phyloP scores from a whole-genome alignment of 2,888 invertebrate genomes.

The Scaptomyza polygonia region DNA sequence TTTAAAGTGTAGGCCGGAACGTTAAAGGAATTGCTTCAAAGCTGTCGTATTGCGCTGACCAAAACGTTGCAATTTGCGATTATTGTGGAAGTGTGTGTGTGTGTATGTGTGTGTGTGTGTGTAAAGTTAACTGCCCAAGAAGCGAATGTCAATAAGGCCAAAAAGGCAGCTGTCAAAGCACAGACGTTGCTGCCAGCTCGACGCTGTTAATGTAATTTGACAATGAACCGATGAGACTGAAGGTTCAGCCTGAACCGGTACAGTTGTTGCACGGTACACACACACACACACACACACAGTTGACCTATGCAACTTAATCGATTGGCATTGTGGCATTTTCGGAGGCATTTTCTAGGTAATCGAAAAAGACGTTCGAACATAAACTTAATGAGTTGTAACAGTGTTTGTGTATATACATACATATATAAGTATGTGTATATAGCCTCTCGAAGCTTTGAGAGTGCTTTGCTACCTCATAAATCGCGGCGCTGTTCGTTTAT shows the following conservation, averaged over 20 bases:
- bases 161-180: slow-evolving; percentile 74
- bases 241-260: slow-evolving; percentile 20
- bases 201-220: slow-evolving; percentile 75
- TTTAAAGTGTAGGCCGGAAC: background rate
- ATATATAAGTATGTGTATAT: background rate
- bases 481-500: slow-evolving; percentile 58
- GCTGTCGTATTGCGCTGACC: slow-evolving; percentile 50
- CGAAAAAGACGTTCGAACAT: slow-evolving; percentile 35
- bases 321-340: slow-evolving; percentile 69
- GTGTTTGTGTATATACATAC: no score
- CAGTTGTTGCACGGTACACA: no score
- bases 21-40: slow-evolving; percentile 43
- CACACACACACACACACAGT: background rate
- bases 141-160: slow-evolving; percentile 70
- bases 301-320: slow-evolving; percentile 68
- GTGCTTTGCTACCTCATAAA: slow-evolving; percentile 47
- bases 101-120: slow-evolving; percentile 6
- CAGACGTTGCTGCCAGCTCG: slow-evolving; percentile 45
- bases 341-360: slow-evolving; percentile 74
- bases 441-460: no score
- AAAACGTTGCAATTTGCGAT: slow-evolving; percentile 49
- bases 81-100: slow-evolving; percentile 16
- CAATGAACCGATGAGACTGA: slow-evolving; percentile 63
- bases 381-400: slow-evolving; percentile 65
- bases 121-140: slow-evolving; percentile 46